Conservation (phyloP, 2,797 vertebrate genomes). For the Bovichtus variegatus region DNA sequence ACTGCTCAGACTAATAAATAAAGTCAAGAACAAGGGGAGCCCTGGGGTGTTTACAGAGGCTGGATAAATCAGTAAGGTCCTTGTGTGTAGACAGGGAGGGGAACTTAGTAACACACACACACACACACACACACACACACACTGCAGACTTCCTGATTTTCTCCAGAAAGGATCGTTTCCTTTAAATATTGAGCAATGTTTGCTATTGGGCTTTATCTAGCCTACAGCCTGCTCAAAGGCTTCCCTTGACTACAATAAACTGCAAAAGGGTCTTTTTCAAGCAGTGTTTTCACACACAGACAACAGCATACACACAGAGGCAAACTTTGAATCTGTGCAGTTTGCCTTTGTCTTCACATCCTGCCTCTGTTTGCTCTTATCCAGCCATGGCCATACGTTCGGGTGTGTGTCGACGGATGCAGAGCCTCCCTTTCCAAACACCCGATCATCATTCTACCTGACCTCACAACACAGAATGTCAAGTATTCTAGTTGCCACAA, state of each 20-base stretch:
- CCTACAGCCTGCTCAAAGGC: constrained; percentile 26
- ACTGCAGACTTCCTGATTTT: constrained; percentile 37
- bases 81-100: constrained; percentile 7
- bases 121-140: background rate
- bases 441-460: background rate
- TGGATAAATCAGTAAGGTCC: constrained; percentile 3
- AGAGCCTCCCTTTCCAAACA: constrained; percentile 4
- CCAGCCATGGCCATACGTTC: background rate
- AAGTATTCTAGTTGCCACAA: background rate
- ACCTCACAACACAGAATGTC: background rate
- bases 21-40: background rate
- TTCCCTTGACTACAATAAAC: constrained; percentile 11
- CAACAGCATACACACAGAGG: background rate
- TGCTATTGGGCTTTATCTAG: constrained; percentile 36
- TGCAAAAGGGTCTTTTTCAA: background rate
- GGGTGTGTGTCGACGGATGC: background rate
- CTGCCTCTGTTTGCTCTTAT: constrained; percentile 3
- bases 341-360: background rate
- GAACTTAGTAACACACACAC: background rate
- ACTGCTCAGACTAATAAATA: constrained; percentile 28
- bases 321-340: background rate
- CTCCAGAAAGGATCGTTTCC: constrained; percentile 32
- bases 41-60: constrained; percentile 7
- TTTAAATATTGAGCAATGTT: constrained; percentile 42
- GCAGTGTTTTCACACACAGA: background rate